Percentiles rank a stretch among this genome's conserved stretches.
Conservation (phyloP, 2,797 vertebrate species). For the Gymnothorax reevesii region DNA sequence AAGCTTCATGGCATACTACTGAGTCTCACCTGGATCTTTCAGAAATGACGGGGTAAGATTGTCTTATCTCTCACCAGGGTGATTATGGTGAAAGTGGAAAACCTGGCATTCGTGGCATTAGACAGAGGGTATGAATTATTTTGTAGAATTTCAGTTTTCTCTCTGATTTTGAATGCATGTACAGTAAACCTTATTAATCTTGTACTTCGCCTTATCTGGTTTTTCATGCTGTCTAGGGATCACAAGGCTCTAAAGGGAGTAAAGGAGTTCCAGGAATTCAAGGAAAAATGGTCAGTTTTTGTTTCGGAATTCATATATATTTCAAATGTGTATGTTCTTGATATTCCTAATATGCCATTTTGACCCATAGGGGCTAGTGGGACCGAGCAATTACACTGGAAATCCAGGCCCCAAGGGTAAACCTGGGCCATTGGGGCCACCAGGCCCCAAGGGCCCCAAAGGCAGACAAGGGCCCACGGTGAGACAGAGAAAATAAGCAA, state of each 20-base stretch:
- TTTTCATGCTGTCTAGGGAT: slow-evolving; percentile 56
- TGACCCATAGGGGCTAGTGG: slow-evolving; percentile 56
- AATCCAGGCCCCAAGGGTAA: slow-evolving; percentile 62
- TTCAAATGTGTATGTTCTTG: not conserved
- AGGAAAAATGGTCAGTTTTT: slow-evolving; percentile 59
- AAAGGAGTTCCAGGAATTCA: slow-evolving; percentile 63
- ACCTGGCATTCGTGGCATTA: slow-evolving; percentile 56
- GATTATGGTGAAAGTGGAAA: slow-evolving; percentile 57
- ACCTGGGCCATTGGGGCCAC: slow-evolving; percentile 60
- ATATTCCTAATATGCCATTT: not conserved
- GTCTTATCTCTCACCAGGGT: slow-evolving; percentile 57
- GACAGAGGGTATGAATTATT: slow-evolving; percentile 58
- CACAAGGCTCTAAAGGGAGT: slow-evolving; percentile 54
- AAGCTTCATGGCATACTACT: not conserved
- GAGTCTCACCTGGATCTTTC: not conserved
- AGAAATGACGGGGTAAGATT: not conserved
- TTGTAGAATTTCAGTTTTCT: not conserved
- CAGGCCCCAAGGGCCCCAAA: slow-evolving; percentile 60
- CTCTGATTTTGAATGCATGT: not conserved
- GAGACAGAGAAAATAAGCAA: slow-evolving; percentile 5
- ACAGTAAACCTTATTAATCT: not conserved
- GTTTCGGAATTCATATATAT: not conserved
- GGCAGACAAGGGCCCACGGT: slow-evolving; percentile 66
- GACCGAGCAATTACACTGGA: slow-evolving; percentile 54
- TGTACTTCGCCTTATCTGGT: not conserved